Evolutionary conservation across 2,797 vertebrate species (phyloP).

Genomic region (Anguilla pacifica): DNA sequence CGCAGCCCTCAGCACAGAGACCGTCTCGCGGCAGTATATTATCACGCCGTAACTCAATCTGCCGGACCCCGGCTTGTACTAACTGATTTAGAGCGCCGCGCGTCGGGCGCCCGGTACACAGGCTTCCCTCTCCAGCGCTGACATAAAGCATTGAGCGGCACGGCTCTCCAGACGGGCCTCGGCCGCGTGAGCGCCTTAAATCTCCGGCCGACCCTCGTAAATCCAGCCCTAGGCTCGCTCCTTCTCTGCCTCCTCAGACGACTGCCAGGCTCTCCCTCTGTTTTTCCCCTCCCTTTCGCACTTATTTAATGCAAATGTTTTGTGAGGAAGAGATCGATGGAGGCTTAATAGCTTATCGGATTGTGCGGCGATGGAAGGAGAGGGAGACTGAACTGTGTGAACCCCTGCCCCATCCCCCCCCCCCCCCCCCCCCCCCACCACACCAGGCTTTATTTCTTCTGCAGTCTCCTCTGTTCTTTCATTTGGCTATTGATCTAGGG

Average conservation of each 20-base stretch:
- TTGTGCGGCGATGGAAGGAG: constrained; percentile 4
- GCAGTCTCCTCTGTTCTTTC: too few species aligned
- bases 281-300: neutral
- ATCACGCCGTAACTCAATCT: neutral
- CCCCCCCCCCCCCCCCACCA: neutral
- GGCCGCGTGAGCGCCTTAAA: neutral
- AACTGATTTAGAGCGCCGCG: neutral
- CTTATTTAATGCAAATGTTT: constrained; percentile 12
- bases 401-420: neutral
- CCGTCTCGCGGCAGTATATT: neutral
- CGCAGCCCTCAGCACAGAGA: neutral
- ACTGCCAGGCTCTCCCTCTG: neutral
- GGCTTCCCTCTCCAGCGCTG: neutral
- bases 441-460: too few species aligned
- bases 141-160: neutral
- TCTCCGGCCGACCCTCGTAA: neutral
- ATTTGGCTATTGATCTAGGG: too few species aligned
- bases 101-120: neutral
- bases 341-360: constrained; percentile 21
- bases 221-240: neutral
- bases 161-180: neutral
- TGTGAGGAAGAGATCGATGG: constrained; percentile 7
- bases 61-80: neutral
- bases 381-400: neutral
- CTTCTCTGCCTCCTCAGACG: neutral